Base-by-base conservation (phyloP, 1,140 invertebrate species). In the Drosophila arizonae region DNA sequence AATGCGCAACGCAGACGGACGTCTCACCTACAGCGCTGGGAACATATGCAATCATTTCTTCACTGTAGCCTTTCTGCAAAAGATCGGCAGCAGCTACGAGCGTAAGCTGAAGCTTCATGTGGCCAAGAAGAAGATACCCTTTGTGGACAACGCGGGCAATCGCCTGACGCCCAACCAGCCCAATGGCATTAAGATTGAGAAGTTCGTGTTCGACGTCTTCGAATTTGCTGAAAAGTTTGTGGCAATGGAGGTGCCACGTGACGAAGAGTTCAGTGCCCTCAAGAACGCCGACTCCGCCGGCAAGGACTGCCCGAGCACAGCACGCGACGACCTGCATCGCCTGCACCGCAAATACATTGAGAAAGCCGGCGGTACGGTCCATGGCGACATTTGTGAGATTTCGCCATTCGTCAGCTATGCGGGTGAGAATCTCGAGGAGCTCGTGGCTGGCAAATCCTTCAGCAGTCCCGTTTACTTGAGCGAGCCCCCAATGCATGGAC, bases 1-100 rank as follows among this genome's bases (percentile, higher is more conserved):
- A 92, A 94, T 96, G 77, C 92, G 95, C 45, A 95, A 96, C 67
- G 86, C 93, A 0, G 95, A 98, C 90, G 98, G 97, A 0, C 93
- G 95, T 62, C 93, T 99, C 0, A 94, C 96, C 0, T 99, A 99
- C 89, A 97, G 95, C 79, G 97, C 98, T 43, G 99, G 98, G 3
- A 99, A 98, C 91, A 99, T 99, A 72, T 99, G 98, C 92, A 99
- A 99, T 92, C 99, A 99, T 88, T 99, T 98, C 90, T 99, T 99
- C 91, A 96, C 96, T 0, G 91, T 96, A 0, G 94, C 96, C 24
- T 99, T 99, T 91, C 93, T 99, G 0, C 92, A 94, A 10, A 92
- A 93, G 70, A 93, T 97, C 24, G 94, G 93, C 33, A 91, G 94
- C 39, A 93, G 93, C 36, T 92, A 94, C 77, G 96, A 97, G 87